Conservation (phyloP, 2,888 invertebrate genomes). For the Melanostoma scalare region DNA sequence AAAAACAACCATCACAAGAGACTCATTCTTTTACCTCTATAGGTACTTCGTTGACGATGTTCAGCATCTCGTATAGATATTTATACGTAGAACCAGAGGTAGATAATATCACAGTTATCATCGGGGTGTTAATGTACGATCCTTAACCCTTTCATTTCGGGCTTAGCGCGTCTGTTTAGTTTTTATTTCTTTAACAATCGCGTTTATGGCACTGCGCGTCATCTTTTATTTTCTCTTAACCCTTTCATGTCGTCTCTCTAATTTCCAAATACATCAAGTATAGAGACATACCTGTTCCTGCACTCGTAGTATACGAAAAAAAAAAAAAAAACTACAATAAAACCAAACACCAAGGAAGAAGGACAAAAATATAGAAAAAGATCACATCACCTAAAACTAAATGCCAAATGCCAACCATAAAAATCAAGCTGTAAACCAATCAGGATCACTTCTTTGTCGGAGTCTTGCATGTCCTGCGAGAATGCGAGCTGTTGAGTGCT, state of each 20-base stretch:
- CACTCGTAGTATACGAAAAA: neutral
- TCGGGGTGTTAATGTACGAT: conserved; percentile 57
- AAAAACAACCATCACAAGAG: conserved; percentile 37
- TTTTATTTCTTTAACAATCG: conserved; percentile 26
- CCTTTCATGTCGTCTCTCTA: conserved; percentile 57
- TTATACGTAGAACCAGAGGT: neutral
- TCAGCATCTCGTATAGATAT: no score
- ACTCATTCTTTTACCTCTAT: neutral
- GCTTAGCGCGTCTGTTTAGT: neutral
- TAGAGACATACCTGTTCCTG: no score
- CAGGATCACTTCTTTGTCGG: conserved; percentile 68
- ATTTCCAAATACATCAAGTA: conserved; percentile 1
- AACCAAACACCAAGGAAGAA: conserved; percentile 9
- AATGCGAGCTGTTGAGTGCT: no score
- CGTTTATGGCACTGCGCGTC: conserved; percentile 58
- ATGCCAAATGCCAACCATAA: conserved; percentile 51
- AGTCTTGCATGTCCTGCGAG: conserved; percentile 59
- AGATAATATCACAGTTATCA: conserved; percentile 36
- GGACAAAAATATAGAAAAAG: conserved; percentile 24
- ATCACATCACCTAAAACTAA: conserved; percentile 44
- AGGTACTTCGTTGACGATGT: no score
- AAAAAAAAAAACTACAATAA: conserved; percentile 3
- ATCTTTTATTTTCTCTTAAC: conserved; percentile 53
- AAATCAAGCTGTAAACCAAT: conserved; percentile 67
- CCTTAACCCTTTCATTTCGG: conserved; percentile 60